Conservation (phyloP, 2,888 invertebrate species). For the Trypoxylon attenuatum region DNA sequence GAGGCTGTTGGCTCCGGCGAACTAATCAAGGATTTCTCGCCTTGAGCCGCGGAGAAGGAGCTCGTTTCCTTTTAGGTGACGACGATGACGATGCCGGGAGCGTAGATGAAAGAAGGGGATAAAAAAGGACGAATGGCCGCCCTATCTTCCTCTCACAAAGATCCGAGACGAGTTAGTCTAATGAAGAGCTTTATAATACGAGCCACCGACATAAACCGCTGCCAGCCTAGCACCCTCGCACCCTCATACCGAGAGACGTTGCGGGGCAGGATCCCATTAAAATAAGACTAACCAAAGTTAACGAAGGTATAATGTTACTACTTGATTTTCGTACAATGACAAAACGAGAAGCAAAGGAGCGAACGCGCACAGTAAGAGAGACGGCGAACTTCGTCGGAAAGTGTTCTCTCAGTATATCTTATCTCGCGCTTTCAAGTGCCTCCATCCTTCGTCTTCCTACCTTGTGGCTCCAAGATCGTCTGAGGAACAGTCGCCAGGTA, state of each 20-base stretch:
- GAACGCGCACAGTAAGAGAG: background rate
- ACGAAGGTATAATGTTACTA: background rate
- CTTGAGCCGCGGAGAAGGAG: slow-evolving; percentile 46
- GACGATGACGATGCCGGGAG: slow-evolving; percentile 34
- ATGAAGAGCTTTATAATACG: slow-evolving; percentile 59
- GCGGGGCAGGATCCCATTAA: background rate
- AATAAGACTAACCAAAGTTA: background rate
- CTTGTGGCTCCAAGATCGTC: slow-evolving; percentile 27
- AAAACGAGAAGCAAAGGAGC: background rate
- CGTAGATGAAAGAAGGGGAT: slow-evolving; percentile 49
- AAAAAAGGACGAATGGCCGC: slow-evolving; percentile 44
- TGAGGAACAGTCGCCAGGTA: slow-evolving; percentile 15
- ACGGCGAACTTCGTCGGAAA: background rate
- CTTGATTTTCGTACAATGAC: background rate
- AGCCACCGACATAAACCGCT: slow-evolving; percentile 42
- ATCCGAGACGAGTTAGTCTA: slow-evolving; percentile 55
- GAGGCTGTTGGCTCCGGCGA: slow-evolving; percentile 31
- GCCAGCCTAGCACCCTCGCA: slow-evolving; percentile 22
- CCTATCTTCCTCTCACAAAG: slow-evolving; percentile 46
- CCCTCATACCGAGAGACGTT: background rate
- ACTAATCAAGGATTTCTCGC: slow-evolving; percentile 64
- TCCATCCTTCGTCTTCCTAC: slow-evolving; percentile 26
- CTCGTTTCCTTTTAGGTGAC: slow-evolving; percentile 58
- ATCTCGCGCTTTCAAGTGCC: slow-evolving; percentile 16
- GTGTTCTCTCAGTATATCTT: slow-evolving; percentile 2